Evolutionary conservation across 2,797 vertebrate genomes (phyloP).

Genomic region (Mus caroli): DNA sequence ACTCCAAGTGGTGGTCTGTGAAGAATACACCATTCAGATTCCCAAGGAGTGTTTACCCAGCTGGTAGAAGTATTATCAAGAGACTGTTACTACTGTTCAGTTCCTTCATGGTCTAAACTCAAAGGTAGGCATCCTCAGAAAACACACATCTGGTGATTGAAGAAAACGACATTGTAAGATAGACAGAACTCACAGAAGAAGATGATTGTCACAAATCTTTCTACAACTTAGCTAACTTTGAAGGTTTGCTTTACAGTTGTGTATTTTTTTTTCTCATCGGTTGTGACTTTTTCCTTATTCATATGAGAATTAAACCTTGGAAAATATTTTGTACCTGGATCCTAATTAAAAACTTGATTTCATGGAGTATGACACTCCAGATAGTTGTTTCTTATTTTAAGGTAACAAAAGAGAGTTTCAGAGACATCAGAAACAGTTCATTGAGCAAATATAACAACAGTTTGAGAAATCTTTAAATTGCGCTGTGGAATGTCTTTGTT

Average conservation of each 20-base stretch:
- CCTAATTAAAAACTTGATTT: constrained; percentile 2
- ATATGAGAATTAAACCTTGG: not conserved
- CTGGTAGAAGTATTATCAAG: not conserved
- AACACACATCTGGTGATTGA: not conserved
- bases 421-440: not conserved
- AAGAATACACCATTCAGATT: not conserved
- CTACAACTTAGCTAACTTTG: not conserved
- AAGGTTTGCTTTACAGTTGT: not conserved
- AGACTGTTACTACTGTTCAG: not conserved
- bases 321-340: not conserved
- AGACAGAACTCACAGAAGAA: not conserved
- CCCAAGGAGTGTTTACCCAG: not conserved
- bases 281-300: not conserved
- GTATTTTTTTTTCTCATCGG: not conserved
- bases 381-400: not conserved
- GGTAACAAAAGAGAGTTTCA: not conserved
- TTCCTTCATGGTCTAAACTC: not conserved
- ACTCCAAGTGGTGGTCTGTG: not conserved
- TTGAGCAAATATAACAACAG: constrained; percentile 26
- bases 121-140: not conserved
- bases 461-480: constrained; percentile 36
- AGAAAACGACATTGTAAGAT: not conserved
- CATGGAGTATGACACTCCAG: not conserved
- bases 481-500: not conserved
- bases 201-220: not conserved